Conservation (phyloP, 2,113 vertebrate species). For the Apaloderma vittatum region DNA sequence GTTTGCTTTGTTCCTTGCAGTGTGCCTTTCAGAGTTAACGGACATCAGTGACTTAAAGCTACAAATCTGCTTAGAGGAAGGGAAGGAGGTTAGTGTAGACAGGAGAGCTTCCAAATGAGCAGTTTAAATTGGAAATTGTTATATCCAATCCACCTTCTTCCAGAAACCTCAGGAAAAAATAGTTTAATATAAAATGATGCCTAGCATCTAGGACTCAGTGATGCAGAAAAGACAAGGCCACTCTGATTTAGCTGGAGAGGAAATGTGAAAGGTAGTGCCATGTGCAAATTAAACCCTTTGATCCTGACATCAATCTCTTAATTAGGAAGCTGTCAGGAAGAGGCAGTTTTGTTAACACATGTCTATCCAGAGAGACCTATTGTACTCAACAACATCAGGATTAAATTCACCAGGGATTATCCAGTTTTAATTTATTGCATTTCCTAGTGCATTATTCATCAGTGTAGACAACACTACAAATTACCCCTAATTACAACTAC, state of each 20-base stretch:
- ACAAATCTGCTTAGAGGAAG: slow-evolving; percentile 68
- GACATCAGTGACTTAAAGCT: slow-evolving; percentile 49
- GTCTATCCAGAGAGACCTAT: not conserved
- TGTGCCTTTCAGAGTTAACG: not conserved
- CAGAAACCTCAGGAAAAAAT: not conserved
- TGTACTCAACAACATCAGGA: slow-evolving; percentile 18
- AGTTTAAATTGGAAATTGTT: slow-evolving; percentile 8
- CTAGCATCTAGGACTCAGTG: not conserved
- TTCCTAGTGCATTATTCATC: not conserved
- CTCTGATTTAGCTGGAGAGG: slow-evolving; percentile 16
- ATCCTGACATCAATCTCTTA: slow-evolving; percentile 62
- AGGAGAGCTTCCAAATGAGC: not conserved
- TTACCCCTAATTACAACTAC: not conserved
- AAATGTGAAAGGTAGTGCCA: not conserved
- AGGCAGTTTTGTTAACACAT: not conserved
- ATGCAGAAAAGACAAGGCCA: not conserved
- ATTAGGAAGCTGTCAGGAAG: slow-evolving; percentile 41
- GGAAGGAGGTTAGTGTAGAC: slow-evolving; percentile 12
- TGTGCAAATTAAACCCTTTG: slow-evolving; percentile 42
- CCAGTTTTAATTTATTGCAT: not conserved
- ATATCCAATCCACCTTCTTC: not conserved
- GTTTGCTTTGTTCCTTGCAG: not conserved
- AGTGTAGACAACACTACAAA: not conserved
- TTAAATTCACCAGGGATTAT: slow-evolving; percentile 1
- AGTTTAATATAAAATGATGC: not conserved